phyloP scores from a whole-genome alignment of 2,888 invertebrate genomes.

The Rosalia funebris region DNA sequence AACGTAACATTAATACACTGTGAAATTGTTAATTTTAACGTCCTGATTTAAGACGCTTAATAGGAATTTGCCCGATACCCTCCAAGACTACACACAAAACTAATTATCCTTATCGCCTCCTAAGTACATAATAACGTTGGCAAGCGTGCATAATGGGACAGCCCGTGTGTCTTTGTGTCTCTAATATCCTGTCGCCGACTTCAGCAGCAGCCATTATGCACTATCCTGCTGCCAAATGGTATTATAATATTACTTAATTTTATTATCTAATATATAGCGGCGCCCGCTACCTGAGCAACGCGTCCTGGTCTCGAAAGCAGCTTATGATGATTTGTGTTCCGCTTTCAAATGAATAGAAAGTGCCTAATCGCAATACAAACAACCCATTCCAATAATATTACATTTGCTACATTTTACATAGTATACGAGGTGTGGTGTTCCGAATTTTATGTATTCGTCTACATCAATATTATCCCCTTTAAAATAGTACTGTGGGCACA shows the following conservation, averaged over 20 bases:
- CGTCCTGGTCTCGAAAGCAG: neutral
- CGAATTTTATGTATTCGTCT: no score
- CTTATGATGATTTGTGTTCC: slow-evolving; percentile 1
- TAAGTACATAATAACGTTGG: slow-evolving; percentile 52
- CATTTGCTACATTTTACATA: no score
- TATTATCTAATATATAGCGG: slow-evolving; percentile 14
- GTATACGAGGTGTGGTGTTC: no score
- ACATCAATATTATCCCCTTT: no score
- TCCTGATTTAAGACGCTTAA: slow-evolving; percentile 49
- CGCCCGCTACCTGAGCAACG: slow-evolving; percentile 14
- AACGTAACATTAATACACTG: slow-evolving; percentile 44
- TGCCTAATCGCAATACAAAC: no score
- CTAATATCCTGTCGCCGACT: slow-evolving; percentile 47
- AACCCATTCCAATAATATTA: no score
- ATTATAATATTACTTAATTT: slow-evolving; percentile 32
- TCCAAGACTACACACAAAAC: slow-evolving; percentile 51
- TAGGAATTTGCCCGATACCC: slow-evolving; percentile 52
- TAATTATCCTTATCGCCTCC: slow-evolving; percentile 52
- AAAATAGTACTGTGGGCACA: no score
- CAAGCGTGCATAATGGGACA: slow-evolving; percentile 48
- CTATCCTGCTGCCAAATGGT: slow-evolving; percentile 25
- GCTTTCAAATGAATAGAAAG: neutral
- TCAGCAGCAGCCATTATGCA: slow-evolving; percentile 30
- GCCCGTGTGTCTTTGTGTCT: slow-evolving; percentile 49
- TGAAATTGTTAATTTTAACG: slow-evolving; percentile 51